These are phyloP conservation scores for Elysia chlorotica DNA, from an alignment of 1,140 invertebrate genomes.

Conservation along the genomic window DNA sequence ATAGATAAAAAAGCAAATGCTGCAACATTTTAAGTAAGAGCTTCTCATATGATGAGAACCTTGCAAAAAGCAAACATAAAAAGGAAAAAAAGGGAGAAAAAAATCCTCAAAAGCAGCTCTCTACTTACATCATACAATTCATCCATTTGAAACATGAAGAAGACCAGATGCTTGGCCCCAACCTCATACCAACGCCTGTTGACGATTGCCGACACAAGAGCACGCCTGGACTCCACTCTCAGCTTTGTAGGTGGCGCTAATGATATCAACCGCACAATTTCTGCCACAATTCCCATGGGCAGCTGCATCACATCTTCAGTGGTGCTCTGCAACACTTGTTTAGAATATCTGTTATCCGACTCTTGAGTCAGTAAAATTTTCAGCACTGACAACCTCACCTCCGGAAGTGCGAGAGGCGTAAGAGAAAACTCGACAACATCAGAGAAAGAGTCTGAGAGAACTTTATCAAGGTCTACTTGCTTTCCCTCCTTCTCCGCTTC, in stretches of 20 bases:
- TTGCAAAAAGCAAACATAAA: no score
- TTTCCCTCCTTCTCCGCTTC: background rate
- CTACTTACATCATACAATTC: slow-evolving; percentile 8
- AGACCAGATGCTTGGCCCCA: background rate
- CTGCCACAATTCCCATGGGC: slow-evolving; percentile 7
- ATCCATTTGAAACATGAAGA: slow-evolving; percentile 17
- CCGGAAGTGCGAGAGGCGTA: background rate
- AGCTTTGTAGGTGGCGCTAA: background rate
- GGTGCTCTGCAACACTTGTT: background rate
- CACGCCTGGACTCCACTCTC: background rate
- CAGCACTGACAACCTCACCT: background rate
- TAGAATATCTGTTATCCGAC: background rate
- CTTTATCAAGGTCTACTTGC: background rate
- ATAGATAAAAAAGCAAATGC: no score
- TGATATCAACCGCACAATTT: slow-evolving; percentile 8
- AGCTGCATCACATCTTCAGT: background rate
- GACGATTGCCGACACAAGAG: background rate
- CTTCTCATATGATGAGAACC: no score
- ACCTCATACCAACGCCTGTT: slow-evolving; percentile 17
- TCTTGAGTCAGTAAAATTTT: background rate
- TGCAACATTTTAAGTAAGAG: no score
- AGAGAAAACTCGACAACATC: background rate
- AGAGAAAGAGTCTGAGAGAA: background rate
- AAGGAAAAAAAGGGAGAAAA: no score
- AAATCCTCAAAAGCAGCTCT: no score